Conservation (phyloP, 2,113 vertebrate species). For the Otocyon megalotis region DNA sequence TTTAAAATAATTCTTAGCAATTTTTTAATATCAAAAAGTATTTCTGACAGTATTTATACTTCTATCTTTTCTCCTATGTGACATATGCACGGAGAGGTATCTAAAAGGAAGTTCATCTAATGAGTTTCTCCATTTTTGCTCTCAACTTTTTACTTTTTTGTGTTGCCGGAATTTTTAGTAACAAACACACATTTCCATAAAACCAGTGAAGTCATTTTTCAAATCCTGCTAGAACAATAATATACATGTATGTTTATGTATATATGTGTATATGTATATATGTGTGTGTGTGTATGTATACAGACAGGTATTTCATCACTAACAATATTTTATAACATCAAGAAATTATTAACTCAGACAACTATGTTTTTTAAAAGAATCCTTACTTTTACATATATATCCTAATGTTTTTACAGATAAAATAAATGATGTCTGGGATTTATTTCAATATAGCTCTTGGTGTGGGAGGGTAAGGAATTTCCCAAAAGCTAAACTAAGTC, state of each 20-base stretch:
- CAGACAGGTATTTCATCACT: not conserved
- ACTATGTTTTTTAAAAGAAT: constrained; percentile 1
- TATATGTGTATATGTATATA: not conserved
- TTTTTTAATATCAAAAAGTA: not conserved
- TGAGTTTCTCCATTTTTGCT: not conserved
- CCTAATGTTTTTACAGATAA: constrained; percentile 32
- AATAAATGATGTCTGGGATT: constrained; percentile 13
- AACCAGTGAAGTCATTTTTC: not conserved
- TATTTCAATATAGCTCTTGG: constrained; percentile 13
- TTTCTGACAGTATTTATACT: not conserved
- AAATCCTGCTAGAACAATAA: not conserved
- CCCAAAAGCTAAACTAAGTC: constrained; percentile 22
- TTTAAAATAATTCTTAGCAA: not conserved
- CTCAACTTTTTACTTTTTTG: not conserved
- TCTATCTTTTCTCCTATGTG: not conserved
- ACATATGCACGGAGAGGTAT: not conserved
- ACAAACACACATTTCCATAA: not conserved
- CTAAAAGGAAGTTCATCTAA: not conserved
- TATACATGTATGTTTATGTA: not conserved
- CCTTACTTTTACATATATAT: constrained; percentile 1
- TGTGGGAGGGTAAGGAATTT: not conserved
- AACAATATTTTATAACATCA: constrained; percentile 45
- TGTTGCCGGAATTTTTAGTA: constrained; percentile 40
- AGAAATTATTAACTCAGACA: constrained; percentile 16
- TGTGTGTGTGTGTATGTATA: too few relatives aligned